These are phyloP conservation scores for Cosmia trapezina DNA, from an alignment of 2,888 invertebrate genomes.

Conservation along the genomic window DNA sequence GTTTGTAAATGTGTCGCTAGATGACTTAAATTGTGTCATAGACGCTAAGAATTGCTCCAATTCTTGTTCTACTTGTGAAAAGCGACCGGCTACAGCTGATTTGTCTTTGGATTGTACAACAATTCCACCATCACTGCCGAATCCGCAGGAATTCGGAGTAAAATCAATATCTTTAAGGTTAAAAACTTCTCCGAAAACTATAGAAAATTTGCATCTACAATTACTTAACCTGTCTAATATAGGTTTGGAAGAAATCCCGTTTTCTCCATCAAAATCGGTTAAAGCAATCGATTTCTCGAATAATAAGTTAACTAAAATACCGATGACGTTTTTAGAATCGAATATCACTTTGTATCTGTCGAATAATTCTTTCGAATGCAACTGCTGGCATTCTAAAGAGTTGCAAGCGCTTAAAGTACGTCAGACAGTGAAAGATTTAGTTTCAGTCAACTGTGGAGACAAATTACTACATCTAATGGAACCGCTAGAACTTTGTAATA, in stretches of 20 bases:
- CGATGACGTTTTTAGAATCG: constrained; percentile 21
- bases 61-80: constrained; percentile 25
- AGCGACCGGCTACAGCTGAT: constrained; percentile 6
- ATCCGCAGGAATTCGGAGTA: not conserved
- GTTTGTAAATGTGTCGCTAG: constrained; percentile 7
- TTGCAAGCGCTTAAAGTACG: constrained; percentile 22
- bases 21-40: constrained; percentile 32
- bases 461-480: constrained; percentile 34
- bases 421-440: constrained; percentile 52
- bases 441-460: constrained; percentile 38
- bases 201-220: constrained; percentile 15
- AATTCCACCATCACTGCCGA: constrained; percentile 20
- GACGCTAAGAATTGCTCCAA: not conserved
- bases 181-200: not conserved
- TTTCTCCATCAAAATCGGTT: constrained; percentile 23
- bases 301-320: constrained; percentile 44
- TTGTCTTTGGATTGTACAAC: constrained; percentile 26
- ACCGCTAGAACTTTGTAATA: constrained; percentile 63
- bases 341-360: constrained; percentile 44
- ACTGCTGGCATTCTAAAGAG: constrained; percentile 35
- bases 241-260: constrained; percentile 33
- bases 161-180: constrained; percentile 13
- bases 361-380: constrained; percentile 46
- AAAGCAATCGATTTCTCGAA: constrained; percentile 47
- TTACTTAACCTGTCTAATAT: constrained; percentile 38